Evolutionary conservation across 2,113 vertebrate genomes (phyloP).

Genomic region (Cettia cetti): DNA sequence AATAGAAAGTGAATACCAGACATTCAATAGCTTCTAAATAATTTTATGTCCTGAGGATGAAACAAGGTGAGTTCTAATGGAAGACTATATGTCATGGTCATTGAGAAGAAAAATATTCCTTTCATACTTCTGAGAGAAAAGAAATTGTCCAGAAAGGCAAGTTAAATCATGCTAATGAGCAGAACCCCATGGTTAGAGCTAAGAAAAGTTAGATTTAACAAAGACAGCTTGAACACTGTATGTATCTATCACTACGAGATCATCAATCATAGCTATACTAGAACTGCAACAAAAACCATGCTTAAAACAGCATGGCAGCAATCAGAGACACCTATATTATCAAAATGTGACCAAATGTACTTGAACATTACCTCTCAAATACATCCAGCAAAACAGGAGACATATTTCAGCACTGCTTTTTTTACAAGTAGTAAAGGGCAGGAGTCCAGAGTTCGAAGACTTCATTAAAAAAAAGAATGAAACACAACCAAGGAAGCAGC

Average conservation of each 20-base stretch:
- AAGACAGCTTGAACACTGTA: neutral
- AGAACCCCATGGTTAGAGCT: neutral
- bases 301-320: neutral
- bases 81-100: neutral
- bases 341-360: neutral
- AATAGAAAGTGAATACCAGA: neutral
- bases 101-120: neutral
- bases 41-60: neutral
- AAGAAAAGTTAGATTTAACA: neutral
- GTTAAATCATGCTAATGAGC: neutral
- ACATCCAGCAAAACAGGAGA: neutral
- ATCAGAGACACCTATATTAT: slow-evolving; percentile 7
- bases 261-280: neutral
- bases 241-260: neutral
- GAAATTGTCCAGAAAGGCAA: neutral
- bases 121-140: neutral
- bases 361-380: neutral
- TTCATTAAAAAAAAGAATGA: neutral
- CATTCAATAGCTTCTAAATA: neutral
- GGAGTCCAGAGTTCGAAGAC: neutral
- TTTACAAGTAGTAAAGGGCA: neutral
- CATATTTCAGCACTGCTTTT: neutral
- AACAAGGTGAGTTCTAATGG: neutral
- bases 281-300: neutral
- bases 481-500: neutral